Evolutionary conservation across 2,888 invertebrate species (phyloP), one percentile per base, ranked within the genome.

Genomic region (Myathropa florea): DNA sequence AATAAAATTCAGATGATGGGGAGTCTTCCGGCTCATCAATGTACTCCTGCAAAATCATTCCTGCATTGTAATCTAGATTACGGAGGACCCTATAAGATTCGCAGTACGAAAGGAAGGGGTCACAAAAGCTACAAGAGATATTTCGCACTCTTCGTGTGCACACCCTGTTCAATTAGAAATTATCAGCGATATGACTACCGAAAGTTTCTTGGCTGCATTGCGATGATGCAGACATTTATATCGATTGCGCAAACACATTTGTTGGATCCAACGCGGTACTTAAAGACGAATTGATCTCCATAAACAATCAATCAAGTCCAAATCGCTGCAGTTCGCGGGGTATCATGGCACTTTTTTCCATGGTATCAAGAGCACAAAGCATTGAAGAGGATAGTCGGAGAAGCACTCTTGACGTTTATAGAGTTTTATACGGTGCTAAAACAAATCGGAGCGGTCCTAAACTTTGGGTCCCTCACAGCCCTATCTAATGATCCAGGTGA

Each of bases 91-190:
- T n/a, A n/a, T n/a, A n/a, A n/a, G n/a, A n/a, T n/a, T n/a, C 65
- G 64, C 23, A 63, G 64, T 12, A 72, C 83, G 57, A 85, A 85
- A 60, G 83, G 80, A 7, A 30, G 82, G 53, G 71, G 78, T 23
- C 57, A 80, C 68, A 30, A 46, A 4, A 68, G 72, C n/a, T 63
- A 77, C 28, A 83, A 87, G 23, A 71, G 83, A 6, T 87, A 70
- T n/a, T 72, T 77, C 28, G 80, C 81, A 0, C 36, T 88, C 1
- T 87, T 84, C 30, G 75, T 88, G 9, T 88, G 73, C 77, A 0
- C 26, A 70, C 18, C 81, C 83, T 1, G 72, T 83, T 30, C 81
- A 87, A 61, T 23, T 88, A 21, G 83, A 88, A 46, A 60, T 83
- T 0, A 80, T 81, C 28, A 71, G 75, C 23, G 87, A 87, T 39